These are phyloP conservation scores for Gari tellinella DNA, from an alignment of 2,888 invertebrate species.

Conservation along the genomic window DNA sequence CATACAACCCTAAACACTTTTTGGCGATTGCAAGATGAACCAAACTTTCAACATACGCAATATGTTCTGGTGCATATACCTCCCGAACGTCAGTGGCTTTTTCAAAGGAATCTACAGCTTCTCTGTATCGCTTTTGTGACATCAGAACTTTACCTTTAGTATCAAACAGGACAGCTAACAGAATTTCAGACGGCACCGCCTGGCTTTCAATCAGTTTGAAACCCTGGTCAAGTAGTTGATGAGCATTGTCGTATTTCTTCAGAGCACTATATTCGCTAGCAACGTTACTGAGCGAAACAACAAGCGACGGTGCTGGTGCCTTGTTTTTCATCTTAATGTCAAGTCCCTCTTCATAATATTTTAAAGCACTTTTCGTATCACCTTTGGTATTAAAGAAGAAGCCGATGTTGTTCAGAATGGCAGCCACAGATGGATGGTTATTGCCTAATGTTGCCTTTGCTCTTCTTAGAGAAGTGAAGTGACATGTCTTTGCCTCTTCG, in stretches of 20 bases:
- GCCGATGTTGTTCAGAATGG: conserved; percentile 69
- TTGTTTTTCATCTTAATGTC: conserved; percentile 55
- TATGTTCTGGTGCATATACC: conserved; percentile 7
- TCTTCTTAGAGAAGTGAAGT: conserved; percentile 48
- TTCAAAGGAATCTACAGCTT: conserved; percentile 33
- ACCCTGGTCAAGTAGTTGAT: conserved; percentile 45
- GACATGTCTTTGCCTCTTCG: conserved; percentile 64
- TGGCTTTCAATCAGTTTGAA: conserved; percentile 24
- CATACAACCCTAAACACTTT: conserved; percentile 17
- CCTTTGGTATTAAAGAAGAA: conserved; percentile 62
- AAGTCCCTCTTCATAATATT: conserved; percentile 60
- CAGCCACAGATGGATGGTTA: conserved; percentile 54
- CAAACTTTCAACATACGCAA: conserved; percentile 39
- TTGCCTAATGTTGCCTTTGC: conserved; percentile 34
- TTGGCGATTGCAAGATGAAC: conserved; percentile 36
- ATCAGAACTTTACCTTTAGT: conserved; percentile 44
- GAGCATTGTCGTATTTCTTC: conserved; percentile 40
- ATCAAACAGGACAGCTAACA: conserved; percentile 30
- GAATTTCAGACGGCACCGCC: conserved; percentile 16
- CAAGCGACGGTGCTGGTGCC: conserved; percentile 37
- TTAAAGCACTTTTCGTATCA: conserved; percentile 57
- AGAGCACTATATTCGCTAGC: conserved; percentile 36
- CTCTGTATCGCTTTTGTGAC: conserved; percentile 18
- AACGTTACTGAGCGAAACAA: conserved; percentile 60
- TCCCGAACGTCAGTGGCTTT: conserved; percentile 40